A percentile compares a stretch with the other conserved stretches of the same genome.
phyloP scores from a whole-genome alignment of 2,888 invertebrate species.

The Hyposoter didymator region DNA sequence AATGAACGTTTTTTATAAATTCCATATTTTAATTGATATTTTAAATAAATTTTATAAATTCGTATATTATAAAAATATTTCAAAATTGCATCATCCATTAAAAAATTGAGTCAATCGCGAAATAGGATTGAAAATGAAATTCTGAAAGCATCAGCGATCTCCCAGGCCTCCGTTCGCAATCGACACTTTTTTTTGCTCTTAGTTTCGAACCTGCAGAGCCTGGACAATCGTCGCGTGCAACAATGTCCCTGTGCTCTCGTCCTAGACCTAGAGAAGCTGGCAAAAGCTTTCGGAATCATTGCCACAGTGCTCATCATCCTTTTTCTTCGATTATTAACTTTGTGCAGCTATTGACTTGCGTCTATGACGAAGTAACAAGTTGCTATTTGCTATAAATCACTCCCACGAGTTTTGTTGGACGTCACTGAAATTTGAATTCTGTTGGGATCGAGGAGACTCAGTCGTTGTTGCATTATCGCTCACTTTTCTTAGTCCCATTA shows the following conservation, averaged over 20 bases:
- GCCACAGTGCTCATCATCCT: not conserved
- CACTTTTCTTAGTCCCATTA: conserved; percentile 22
- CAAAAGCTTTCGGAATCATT: conserved; percentile 33
- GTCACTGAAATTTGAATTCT: not conserved
- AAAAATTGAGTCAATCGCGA: no score
- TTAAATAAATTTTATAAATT: no score
- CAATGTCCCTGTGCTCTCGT: conserved; percentile 34
- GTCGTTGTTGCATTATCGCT: not conserved
- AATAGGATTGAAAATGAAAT: no score
- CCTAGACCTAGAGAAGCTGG: conserved; percentile 65
- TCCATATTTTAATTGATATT: no score
- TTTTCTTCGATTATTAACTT: not conserved
- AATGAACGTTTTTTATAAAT: no score
- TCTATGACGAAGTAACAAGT: not conserved
- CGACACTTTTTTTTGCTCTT: no score
- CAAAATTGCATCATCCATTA: no score
- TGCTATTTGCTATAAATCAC: not conserved
- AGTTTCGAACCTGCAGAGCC: no score
- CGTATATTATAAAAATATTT: no score
- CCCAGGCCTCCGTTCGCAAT: no score
- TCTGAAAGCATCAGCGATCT: no score
- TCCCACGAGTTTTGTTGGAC: not conserved
- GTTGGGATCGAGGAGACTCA: not conserved
- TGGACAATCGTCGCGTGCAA: not conserved
- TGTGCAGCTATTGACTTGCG: not conserved